phyloP scores from a whole-genome alignment of 2,888 invertebrate species.

The Leistus spinibarbis region DNA sequence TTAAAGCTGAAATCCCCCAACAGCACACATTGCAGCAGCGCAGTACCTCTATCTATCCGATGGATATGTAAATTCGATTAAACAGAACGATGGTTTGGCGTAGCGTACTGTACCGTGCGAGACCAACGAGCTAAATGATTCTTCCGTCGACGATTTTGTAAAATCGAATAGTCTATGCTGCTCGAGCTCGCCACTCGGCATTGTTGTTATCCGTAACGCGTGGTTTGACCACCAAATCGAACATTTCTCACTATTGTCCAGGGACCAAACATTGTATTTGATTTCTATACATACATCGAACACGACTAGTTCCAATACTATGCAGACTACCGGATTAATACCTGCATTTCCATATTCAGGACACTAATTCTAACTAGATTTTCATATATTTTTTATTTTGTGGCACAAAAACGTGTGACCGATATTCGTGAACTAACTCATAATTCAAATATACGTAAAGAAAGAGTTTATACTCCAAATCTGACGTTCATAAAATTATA shows the following conservation, averaged over 20 bases:
- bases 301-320: background rate
- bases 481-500: no score
- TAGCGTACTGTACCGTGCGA: background rate
- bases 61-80: conserved; percentile 39
- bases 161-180: conserved; percentile 11
- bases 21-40: background rate
- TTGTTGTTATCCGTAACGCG: background rate
- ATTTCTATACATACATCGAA: background rate
- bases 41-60: conserved; percentile 14
- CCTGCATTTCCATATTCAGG: background rate
- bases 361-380: background rate
- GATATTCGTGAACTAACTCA: no score
- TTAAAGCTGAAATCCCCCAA: conserved; percentile 37
- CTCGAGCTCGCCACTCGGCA: background rate
- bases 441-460: no score
- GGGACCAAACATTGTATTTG: background rate
- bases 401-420: no score
- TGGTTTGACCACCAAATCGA: background rate
- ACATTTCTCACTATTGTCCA: background rate
- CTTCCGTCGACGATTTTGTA: conserved; percentile 37
- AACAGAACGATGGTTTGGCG: conserved; percentile 13
- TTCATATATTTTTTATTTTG: no score
- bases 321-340: background rate
- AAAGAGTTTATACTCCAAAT: no score
- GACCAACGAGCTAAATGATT: conserved; percentile 38